Conservation (phyloP, 2,113 vertebrate species). For the Coptodon rendalli region DNA sequence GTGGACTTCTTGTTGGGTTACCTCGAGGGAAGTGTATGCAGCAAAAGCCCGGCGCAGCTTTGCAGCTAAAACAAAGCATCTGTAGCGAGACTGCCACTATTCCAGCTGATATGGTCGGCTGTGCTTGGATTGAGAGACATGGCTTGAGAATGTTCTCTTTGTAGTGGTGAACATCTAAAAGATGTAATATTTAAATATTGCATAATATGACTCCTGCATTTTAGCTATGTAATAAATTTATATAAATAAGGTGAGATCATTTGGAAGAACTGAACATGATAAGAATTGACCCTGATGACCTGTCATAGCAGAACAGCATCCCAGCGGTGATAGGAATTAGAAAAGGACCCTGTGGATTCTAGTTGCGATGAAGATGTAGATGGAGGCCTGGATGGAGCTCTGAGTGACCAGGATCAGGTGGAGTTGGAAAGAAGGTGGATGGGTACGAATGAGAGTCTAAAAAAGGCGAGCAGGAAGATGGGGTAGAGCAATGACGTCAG, state of each 20-base stretch:
- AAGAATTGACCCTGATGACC: not conserved
- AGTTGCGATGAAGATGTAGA: not conserved
- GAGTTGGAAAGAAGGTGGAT: not conserved
- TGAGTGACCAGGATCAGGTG: not conserved
- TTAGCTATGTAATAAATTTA: accelerated
- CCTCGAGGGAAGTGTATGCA: not conserved
- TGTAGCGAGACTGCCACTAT: not conserved
- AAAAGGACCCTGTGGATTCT: not conserved
- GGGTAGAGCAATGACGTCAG: not conserved
- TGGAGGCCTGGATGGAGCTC: not conserved
- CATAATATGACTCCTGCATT: not conserved
- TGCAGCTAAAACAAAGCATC: not conserved
- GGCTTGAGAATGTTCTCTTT: not conserved
- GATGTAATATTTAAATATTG: not conserved
- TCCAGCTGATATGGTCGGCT: not conserved
- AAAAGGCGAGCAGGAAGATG: not conserved
- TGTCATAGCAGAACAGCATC: not conserved
- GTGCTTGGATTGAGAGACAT: not conserved
- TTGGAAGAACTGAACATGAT: not conserved
- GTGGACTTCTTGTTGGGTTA: not conserved
- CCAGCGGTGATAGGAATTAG: not conserved
- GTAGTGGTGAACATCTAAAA: not conserved
- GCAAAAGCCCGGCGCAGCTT: not conserved
- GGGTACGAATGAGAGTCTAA: not conserved
- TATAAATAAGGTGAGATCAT: not conserved